phyloP scores from a whole-genome alignment of 2,113 vertebrate species.

The Crotalus tigris region DNA sequence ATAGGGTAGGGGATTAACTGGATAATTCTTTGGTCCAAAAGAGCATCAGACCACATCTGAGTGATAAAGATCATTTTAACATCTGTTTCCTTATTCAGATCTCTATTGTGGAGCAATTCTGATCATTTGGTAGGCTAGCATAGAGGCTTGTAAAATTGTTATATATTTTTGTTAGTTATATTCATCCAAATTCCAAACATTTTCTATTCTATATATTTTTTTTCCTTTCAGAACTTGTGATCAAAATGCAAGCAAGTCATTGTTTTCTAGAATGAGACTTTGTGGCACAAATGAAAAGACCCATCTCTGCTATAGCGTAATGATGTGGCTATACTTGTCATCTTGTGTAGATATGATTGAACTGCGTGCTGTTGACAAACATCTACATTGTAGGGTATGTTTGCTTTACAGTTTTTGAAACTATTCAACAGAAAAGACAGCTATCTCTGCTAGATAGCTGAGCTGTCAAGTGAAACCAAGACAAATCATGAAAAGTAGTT shows the following conservation, averaged over 20 bases:
- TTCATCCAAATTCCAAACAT: not conserved
- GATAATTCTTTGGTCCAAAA: not conserved
- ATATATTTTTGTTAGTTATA: not conserved
- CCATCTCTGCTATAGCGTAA: slow-evolving; percentile 9
- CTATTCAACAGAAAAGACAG: slow-evolving; percentile 18
- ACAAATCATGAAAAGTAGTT: slow-evolving; percentile 18
- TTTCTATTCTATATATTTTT: not conserved
- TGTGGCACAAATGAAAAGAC: slow-evolving; percentile 22
- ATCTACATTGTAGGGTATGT: slow-evolving; percentile 20
- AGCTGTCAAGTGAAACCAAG: slow-evolving; percentile 18
- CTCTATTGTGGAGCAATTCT: not conserved
- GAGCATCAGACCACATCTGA: not conserved
- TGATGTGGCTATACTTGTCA: slow-evolving; percentile 5
- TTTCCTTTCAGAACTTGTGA: not conserved
- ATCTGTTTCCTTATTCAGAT: not conserved
- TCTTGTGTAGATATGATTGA: slow-evolving; percentile 18
- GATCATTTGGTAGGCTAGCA: not conserved
- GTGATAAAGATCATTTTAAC: not conserved
- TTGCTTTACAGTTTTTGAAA: slow-evolving; percentile 15
- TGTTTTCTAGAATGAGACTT: slow-evolving; percentile 40
- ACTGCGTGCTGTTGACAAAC: slow-evolving; percentile 9
- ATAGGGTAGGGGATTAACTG: not conserved
- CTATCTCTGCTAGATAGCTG: slow-evolving; percentile 37
- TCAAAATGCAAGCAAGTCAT: slow-evolving; percentile 7
- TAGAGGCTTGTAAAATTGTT: not conserved